phyloP scores from a whole-genome alignment of 2,113 vertebrate genomes.

The Phasianus colchicus region DNA sequence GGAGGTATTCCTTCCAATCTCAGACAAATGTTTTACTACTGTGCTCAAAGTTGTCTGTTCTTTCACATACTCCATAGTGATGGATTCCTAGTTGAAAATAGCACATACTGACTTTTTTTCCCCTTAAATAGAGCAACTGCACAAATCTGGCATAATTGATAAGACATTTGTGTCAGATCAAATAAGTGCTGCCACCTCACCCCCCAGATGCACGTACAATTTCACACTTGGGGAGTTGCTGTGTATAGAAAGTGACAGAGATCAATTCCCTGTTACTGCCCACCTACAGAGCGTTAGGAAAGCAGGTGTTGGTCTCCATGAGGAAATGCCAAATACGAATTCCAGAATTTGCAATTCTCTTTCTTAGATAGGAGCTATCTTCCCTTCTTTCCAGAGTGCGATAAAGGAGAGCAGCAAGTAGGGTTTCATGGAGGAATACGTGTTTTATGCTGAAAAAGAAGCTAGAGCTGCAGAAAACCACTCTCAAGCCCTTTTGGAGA shows the following conservation, averaged over 20 bases:
- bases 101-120: neutral
- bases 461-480: neutral
- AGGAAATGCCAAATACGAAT: neutral
- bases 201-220: neutral
- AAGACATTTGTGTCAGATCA: neutral
- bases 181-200: neutral
- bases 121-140: neutral
- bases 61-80: rapidly evolving
- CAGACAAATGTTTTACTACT: neutral
- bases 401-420: neutral
- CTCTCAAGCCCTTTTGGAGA: neutral
- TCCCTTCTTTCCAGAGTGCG: neutral
- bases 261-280: neutral
- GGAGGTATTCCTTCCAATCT: neutral
- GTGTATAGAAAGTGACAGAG: neutral
- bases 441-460: neutral
- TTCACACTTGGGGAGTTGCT: neutral
- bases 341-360: neutral
- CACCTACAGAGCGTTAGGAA: neutral
- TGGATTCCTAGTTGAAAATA: neutral
- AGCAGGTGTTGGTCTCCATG: neutral
- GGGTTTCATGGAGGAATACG: neutral
- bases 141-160: neutral
- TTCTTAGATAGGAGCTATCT: neutral
- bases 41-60: neutral